phyloP scores from a whole-genome alignment of 2,888 invertebrate species.

The Apotomis capreana region DNA sequence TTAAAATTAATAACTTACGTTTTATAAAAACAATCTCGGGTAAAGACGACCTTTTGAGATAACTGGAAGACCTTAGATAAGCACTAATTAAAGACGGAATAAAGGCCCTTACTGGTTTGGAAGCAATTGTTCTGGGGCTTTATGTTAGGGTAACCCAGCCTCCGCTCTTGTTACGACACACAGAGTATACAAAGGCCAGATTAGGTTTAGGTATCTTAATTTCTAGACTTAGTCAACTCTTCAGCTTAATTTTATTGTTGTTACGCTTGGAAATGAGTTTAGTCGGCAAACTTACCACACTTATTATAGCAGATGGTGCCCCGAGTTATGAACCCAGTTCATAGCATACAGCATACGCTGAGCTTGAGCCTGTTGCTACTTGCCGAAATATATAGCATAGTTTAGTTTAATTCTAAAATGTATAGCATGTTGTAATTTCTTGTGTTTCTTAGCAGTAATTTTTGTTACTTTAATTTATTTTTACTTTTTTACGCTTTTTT shows the following conservation, averaged over 20 bases:
- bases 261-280: too few relatives aligned
- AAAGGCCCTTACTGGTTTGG: constrained; percentile 1
- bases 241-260: neutral
- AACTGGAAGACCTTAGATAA: neutral
- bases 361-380: too few relatives aligned
- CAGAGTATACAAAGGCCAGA: neutral
- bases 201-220: neutral
- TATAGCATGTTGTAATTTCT: too few relatives aligned
- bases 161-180: neutral
- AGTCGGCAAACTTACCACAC: too few relatives aligned
- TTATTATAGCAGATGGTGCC: too few relatives aligned
- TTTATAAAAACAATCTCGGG: neutral
- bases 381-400: too few relatives aligned
- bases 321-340: too few relatives aligned
- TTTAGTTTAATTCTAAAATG: too few relatives aligned
- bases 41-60: neutral
- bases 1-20: constrained; percentile 6
- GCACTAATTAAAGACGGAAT: constrained; percentile 4
- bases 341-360: too few relatives aligned
- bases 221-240: neutral
- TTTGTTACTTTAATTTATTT: too few relatives aligned
- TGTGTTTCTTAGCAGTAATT: too few relatives aligned
- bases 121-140: neutral
- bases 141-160: neutral
- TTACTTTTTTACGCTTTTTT: too few relatives aligned